These are phyloP conservation scores for Cebus imitator DNA, from an alignment of 2,113 vertebrate genomes.

Conservation along the genomic window DNA sequence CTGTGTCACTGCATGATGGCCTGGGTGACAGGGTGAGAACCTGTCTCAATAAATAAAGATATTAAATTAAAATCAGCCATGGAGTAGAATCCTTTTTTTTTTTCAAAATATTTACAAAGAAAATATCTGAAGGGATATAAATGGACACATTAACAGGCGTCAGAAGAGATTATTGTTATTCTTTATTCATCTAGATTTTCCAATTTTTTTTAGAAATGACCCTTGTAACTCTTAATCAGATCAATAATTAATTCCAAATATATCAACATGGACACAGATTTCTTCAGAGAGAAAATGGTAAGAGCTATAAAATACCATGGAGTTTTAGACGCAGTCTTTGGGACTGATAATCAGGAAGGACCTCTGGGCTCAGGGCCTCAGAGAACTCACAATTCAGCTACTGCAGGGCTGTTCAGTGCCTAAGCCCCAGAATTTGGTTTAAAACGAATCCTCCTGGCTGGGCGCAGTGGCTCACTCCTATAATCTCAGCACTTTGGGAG, in stretches of 20 bases:
- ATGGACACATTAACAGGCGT: background rate
- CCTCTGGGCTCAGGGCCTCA: background rate
- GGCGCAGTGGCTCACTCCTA: no score
- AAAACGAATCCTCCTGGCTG: background rate
- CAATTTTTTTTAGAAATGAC: background rate
- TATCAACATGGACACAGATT: background rate
- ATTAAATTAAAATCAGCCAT: background rate
- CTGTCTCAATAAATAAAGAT: no score
- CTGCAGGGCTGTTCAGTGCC: background rate
- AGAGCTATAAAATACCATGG: background rate
- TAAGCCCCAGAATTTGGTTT: background rate
- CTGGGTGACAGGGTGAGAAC: no score
- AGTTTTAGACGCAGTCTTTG: background rate
- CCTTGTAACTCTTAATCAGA: background rate
- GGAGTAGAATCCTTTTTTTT: background rate
- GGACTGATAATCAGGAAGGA: background rate
- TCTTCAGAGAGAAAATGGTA: background rate
- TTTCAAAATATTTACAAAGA: constrained; percentile 5
- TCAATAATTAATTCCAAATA: background rate
- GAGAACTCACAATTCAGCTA: background rate
- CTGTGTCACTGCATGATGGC: no score
- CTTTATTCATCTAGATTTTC: background rate
- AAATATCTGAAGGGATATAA: background rate
- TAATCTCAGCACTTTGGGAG: no score
- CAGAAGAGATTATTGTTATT: background rate